Evolutionary conservation across 2,888 invertebrate genomes (phyloP).

Genomic region (Sturmia bella): DNA sequence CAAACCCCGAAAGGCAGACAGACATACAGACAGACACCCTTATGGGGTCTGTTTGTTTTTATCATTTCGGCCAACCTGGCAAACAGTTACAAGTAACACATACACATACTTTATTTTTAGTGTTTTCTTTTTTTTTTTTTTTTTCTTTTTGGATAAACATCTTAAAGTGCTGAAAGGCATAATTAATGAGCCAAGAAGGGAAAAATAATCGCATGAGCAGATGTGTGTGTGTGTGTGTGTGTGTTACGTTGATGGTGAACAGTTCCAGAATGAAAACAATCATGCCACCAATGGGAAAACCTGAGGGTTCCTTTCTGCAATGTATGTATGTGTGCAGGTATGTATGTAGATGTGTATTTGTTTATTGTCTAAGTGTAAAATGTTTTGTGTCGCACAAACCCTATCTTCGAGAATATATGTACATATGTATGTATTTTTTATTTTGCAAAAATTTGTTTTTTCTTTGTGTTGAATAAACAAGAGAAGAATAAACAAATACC

Average conservation of each 20-base stretch:
- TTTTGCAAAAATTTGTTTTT: constrained; percentile 32
- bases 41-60: constrained; percentile 24
- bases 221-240: constrained; percentile 50
- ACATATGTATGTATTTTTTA: constrained; percentile 27
- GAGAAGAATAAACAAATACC: constrained; percentile 32
- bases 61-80: constrained; percentile 36
- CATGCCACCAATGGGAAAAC: constrained; percentile 39
- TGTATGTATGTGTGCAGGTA: too few relatives aligned
- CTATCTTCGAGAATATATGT: constrained; percentile 53
- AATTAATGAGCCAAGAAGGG: constrained; percentile 69
- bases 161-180: constrained; percentile 70
- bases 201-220: constrained; percentile 56
- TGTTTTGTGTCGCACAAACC: constrained; percentile 56
- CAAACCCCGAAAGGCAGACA: constrained; percentile 44
- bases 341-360: neutral
- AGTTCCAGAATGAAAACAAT: constrained; percentile 30
- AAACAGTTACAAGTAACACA: constrained; percentile 12
- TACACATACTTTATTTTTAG: constrained; percentile 16
- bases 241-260: constrained; percentile 12
- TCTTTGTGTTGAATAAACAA: neutral
- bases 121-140: constrained; percentile 23
- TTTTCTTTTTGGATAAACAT: constrained; percentile 61
- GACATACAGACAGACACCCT: constrained; percentile 55
- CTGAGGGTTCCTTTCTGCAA: constrained; percentile 59
- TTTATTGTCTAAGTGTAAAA: constrained; percentile 48